Conservation (phyloP, 2,888 invertebrate species). For the Philaethria dido region DNA sequence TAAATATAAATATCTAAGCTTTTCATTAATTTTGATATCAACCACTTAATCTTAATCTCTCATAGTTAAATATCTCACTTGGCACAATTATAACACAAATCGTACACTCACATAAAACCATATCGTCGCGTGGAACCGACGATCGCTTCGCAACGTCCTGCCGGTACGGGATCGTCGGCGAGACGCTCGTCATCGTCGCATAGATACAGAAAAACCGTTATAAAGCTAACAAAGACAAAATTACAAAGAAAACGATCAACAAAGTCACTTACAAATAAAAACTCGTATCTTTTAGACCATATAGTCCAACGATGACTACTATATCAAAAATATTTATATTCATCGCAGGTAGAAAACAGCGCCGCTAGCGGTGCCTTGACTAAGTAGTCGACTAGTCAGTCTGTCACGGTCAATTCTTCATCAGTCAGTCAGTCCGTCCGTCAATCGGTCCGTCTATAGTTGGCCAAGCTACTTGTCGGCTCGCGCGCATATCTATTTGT, state of each 20-base stretch:
- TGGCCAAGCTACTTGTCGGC: constrained; percentile 39
- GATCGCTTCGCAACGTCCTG: constrained; percentile 61
- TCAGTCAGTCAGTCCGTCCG: constrained; percentile 32
- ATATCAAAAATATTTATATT: constrained; percentile 61
- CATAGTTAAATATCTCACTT: constrained; percentile 81
- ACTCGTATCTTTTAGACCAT: constrained; percentile 74
- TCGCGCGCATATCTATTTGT: constrained; percentile 28
- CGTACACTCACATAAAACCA: constrained; percentile 72
- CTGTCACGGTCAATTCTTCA: constrained; percentile 25
- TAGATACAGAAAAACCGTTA: constrained; percentile 75
- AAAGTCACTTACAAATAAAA: constrained; percentile 82
- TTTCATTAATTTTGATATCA: constrained; percentile 80
- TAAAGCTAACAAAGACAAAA: constrained; percentile 82
- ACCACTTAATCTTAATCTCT: constrained; percentile 82
- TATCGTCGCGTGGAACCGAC: constrained; percentile 45
- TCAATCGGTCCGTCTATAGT: constrained; percentile 23
- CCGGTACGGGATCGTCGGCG: constrained; percentile 34
- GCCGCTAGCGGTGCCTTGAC: constrained; percentile 26
- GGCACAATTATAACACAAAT: constrained; percentile 81
- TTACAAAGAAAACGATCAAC: constrained; percentile 82
- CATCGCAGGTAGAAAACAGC: constrained; percentile 36
- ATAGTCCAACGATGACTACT: constrained; percentile 77
- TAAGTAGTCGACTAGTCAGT: constrained; percentile 28
- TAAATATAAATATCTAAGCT: constrained; percentile 79
- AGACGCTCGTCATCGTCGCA: constrained; percentile 41